phyloP scores from a whole-genome alignment of 2,113 vertebrate genomes.

The Balaenoptera acutorostrata region DNA sequence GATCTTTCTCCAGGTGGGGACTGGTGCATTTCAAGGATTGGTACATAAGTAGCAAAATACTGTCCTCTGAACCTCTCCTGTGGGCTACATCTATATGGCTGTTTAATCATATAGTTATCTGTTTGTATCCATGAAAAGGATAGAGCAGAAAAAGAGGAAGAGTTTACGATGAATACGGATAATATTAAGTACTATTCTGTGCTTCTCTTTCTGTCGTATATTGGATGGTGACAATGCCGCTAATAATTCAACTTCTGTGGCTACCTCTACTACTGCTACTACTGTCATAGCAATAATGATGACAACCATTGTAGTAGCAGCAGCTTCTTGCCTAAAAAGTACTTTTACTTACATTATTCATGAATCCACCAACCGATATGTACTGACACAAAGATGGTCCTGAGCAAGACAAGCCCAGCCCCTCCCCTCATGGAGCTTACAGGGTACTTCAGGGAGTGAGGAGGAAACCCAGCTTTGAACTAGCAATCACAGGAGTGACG shows the following conservation, averaged over 20 bases:
- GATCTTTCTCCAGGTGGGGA: neutral
- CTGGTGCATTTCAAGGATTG: neutral
- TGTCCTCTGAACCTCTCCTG: neutral
- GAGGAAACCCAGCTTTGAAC: neutral
- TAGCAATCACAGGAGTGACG: neutral
- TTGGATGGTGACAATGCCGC: neutral
- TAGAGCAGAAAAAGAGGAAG: neutral
- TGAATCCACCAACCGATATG: neutral
- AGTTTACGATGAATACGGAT: neutral
- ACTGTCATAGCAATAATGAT: neutral
- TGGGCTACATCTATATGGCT: neutral
- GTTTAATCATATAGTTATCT: neutral
- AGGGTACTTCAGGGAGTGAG: neutral
- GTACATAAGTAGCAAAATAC: neutral
- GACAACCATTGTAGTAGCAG: neutral
- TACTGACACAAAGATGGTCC: neutral
- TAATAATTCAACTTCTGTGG: neutral
- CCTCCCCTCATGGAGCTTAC: neutral
- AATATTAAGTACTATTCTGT: neutral
- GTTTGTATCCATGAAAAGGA: neutral
- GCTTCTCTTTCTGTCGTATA: neutral
- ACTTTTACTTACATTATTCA: neutral
- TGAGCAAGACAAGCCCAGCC: no score
- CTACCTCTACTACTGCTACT: accelerated
- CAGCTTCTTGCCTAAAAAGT: neutral